Evolutionary conservation across 2,113 vertebrate species (phyloP).

Genomic region (Corynorhinus townsendii): DNA sequence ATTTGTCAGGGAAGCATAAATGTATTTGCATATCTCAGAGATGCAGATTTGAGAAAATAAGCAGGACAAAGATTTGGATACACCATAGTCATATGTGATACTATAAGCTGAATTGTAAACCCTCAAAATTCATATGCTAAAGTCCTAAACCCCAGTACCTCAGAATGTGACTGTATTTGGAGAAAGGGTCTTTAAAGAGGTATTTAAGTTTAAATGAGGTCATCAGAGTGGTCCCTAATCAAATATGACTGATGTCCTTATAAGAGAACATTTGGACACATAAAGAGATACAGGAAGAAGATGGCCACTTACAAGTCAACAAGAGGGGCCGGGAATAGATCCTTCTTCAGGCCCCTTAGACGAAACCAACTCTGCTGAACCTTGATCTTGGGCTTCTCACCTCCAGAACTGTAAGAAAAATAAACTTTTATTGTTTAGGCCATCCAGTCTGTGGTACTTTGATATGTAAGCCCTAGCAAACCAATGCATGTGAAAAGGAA

Average conservation of each 20-base stretch:
- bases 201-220: neutral
- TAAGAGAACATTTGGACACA: neutral
- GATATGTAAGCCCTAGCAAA: neutral
- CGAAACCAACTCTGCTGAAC: neutral
- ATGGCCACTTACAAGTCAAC: neutral
- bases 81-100: neutral
- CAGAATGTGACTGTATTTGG: neutral
- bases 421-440: neutral
- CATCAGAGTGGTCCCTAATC: neutral
- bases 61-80: neutral
- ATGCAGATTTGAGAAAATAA: neutral
- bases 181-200: neutral
- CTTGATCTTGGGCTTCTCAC: neutral
- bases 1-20: neutral
- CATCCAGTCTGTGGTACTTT: neutral
- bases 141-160: neutral
- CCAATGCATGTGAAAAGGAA: neutral
- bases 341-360: neutral
- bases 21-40: neutral
- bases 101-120: neutral
- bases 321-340: neutral
- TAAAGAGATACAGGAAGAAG: neutral
- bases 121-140: neutral
- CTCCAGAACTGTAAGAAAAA: slow-evolving; percentile 19
- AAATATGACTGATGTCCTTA: neutral